Conservation (phyloP, 1,140 invertebrate genomes). For the Adoxophyes honmai region DNA sequence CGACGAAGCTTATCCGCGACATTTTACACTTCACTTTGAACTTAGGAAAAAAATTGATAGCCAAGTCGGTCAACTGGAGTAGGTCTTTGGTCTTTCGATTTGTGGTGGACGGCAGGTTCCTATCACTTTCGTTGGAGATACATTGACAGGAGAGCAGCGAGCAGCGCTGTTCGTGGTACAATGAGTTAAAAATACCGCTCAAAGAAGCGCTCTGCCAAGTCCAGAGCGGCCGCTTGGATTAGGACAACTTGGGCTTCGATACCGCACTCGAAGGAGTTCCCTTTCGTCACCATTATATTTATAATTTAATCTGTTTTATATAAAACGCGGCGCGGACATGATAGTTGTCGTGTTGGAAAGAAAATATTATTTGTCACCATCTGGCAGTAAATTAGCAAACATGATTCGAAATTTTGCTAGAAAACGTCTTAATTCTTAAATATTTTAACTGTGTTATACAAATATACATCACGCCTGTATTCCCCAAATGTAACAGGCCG, state of each 20-base stretch:
- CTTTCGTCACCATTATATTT: conserved; percentile 23
- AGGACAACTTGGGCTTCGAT: conserved; percentile 66
- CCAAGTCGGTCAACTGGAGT: background rate
- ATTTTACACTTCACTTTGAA: conserved; percentile 12
- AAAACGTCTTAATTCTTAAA: no score
- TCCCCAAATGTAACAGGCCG: no score
- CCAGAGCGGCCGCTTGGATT: conserved; percentile 41
- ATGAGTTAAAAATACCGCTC: conserved; percentile 77
- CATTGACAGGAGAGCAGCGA: conserved; percentile 58
- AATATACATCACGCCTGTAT: no score
- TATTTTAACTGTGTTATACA: no score
- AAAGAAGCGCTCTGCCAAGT: conserved; percentile 73
- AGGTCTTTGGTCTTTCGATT: background rate
- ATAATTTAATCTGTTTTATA: conserved; percentile 17
- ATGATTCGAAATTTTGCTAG: background rate
- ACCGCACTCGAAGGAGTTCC: conserved; percentile 47
- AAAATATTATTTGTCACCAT: background rate
- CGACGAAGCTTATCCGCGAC: conserved; percentile 1
- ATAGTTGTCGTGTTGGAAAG: background rate
- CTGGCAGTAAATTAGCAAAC: no score
- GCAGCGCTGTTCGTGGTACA: conserved; percentile 64
- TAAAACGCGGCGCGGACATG: background rate
- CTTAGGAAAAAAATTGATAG: background rate
- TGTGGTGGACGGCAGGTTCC: conserved; percentile 18
- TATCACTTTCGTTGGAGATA: conserved; percentile 64